phyloP scores from a whole-genome alignment of 2,888 invertebrate genomes.

The Fragum whitleyi region DNA sequence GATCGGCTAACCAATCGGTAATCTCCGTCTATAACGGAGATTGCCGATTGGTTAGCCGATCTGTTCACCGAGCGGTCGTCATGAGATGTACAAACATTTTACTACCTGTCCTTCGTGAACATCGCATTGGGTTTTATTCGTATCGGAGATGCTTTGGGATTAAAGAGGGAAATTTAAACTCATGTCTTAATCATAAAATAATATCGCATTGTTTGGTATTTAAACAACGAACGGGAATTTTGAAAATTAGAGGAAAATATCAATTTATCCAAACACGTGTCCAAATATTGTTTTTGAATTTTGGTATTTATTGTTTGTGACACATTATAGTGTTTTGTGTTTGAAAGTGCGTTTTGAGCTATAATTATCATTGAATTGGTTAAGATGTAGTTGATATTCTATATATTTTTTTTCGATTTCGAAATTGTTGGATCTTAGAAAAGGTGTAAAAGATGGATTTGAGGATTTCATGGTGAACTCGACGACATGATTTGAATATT shows the following conservation, averaged over 20 bases:
- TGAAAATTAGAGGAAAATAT: background rate
- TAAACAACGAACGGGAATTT: slow-evolving; percentile 1
- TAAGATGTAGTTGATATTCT: background rate
- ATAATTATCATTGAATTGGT: too few species aligned
- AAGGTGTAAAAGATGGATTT: background rate
- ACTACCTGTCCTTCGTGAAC: slow-evolving; percentile 8
- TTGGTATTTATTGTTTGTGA: background rate
- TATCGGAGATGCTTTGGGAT: background rate
- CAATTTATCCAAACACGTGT: background rate
- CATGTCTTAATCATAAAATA: slow-evolving; percentile 8
- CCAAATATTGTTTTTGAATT: background rate
- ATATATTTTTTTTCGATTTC: background rate
- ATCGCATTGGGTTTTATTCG: slow-evolving; percentile 2
- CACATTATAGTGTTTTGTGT: background rate
- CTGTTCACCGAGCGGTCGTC: background rate
- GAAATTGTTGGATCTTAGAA: background rate
- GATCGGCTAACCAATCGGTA: background rate
- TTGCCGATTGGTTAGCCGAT: background rate
- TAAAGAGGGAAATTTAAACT: slow-evolving; percentile 3
- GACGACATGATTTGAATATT: background rate
- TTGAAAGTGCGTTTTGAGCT: too few species aligned
- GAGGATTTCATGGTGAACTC: background rate
- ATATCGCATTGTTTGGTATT: background rate
- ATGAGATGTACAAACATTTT: background rate
- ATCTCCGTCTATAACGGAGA: background rate